Evolutionary conservation across 1,140 invertebrate genomes (phyloP).

Genomic region (Drosophila suzukii): DNA sequence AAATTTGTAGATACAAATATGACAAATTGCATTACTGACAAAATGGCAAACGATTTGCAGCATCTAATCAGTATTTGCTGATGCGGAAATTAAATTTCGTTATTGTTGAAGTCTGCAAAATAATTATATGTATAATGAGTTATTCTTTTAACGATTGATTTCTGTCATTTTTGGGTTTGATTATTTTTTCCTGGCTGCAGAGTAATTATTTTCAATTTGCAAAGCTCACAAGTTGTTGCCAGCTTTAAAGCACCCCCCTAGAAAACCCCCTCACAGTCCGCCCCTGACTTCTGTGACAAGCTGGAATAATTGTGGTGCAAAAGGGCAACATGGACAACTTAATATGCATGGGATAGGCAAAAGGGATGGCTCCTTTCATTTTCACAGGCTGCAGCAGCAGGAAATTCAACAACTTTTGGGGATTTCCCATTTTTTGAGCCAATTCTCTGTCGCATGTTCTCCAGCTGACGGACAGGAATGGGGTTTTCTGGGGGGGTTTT

Average conservation of each 20-base stretch:
- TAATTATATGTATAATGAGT: background rate
- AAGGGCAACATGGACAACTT: slow-evolving; percentile 63
- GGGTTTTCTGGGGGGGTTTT: background rate
- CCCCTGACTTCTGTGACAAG: slow-evolving; percentile 55
- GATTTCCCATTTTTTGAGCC: slow-evolving; percentile 63
- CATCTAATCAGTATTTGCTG: background rate
- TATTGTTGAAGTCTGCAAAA: background rate
- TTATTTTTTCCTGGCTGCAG: slow-evolving; percentile 9
- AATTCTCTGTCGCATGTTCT: slow-evolving; percentile 20
- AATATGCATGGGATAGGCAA: slow-evolving; percentile 56
- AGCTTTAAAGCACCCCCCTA: background rate
- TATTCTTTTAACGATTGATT: background rate
- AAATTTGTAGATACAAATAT: background rate
- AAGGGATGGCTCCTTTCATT: slow-evolving; percentile 7
- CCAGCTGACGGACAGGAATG: slow-evolving; percentile 25
- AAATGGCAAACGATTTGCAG: background rate
- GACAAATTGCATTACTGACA: background rate
- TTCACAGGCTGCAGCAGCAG: slow-evolving; percentile 5
- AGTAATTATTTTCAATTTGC: slow-evolving; percentile 81
- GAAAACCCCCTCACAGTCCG: background rate
- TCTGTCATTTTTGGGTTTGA: slow-evolving; percentile 9
- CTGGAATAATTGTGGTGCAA: slow-evolving; percentile 77
- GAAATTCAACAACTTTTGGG: slow-evolving; percentile 30
- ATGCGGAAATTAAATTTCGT: background rate
- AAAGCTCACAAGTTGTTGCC: slow-evolving; percentile 71